phyloP scores from a whole-genome alignment of 30 jellyfish, hydroid and myxozoan species.

The Aurelia coerulea region DNA sequence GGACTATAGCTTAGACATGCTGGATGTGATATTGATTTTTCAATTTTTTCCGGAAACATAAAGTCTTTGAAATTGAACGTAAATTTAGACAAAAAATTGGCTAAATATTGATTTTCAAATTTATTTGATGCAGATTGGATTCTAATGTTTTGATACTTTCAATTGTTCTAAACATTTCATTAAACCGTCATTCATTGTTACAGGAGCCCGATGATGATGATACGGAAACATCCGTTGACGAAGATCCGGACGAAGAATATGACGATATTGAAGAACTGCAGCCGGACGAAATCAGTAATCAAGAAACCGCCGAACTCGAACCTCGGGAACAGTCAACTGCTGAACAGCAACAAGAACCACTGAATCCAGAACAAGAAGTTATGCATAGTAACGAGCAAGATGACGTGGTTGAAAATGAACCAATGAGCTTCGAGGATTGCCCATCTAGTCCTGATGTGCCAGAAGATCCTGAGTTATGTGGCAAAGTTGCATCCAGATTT shows the following conservation, averaged over 20 bases:
- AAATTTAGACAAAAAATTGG: too few relatives aligned
- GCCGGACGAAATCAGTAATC: conserved; percentile 29
- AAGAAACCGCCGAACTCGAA: conserved; percentile 42
- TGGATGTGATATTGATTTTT: too few relatives aligned
- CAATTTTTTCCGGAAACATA: too few relatives aligned
- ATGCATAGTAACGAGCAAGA: background rate
- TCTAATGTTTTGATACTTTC: too few relatives aligned
- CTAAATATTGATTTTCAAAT: too few relatives aligned
- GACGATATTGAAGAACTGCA: background rate
- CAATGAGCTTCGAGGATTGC: conserved; percentile 14
- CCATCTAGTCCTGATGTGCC: conserved; percentile 79
- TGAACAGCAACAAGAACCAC: background rate
- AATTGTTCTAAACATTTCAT: too few relatives aligned
- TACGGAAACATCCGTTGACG: background rate
- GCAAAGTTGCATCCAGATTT: conserved; percentile 64
- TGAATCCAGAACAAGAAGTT: background rate
- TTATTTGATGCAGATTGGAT: too few relatives aligned
- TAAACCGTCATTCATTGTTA: background rate
- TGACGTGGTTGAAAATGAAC: conserved; percentile 16
- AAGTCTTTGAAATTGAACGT: too few relatives aligned
- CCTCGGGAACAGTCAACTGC: conserved; percentile 40
- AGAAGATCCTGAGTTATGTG: conserved; percentile 74
- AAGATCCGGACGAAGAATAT: background rate
- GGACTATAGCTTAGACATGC: too few relatives aligned
- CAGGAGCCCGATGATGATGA: background rate